Evolutionary conservation across 2,888 invertebrate species (phyloP).

Genomic region (Hirtodrosophila confusa): DNA sequence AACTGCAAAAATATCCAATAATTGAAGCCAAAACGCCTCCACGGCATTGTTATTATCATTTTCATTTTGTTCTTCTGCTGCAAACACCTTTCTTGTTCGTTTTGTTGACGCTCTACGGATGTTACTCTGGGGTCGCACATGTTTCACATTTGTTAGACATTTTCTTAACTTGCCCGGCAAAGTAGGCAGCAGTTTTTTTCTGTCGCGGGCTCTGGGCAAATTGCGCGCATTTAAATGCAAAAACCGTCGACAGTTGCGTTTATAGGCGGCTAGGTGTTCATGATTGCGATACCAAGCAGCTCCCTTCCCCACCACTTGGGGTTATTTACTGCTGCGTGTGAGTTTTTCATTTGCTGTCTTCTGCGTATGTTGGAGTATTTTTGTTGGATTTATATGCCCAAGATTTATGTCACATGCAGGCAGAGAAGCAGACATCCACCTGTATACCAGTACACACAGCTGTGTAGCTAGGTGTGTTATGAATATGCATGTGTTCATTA

Average conservation of each 20-base stretch:
- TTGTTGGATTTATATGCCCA: constrained; percentile 63
- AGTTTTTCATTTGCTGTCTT: constrained; percentile 63
- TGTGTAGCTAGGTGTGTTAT: constrained; percentile 50
- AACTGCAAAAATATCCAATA: constrained; percentile 69
- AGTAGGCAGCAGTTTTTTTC: constrained; percentile 61
- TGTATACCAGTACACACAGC: constrained; percentile 5
- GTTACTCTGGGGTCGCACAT: constrained; percentile 58
- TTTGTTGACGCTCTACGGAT: constrained; percentile 27
- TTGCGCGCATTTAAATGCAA: constrained; percentile 76
- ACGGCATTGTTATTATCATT: constrained; percentile 74
- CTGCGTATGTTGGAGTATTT: constrained; percentile 45
- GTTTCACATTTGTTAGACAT: constrained; percentile 65
- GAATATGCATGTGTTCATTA: constrained; percentile 79
- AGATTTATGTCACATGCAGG: constrained; percentile 72
- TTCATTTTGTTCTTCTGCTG: constrained; percentile 61
- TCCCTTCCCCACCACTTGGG: constrained; percentile 6
- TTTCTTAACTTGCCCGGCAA: constrained; percentile 48
- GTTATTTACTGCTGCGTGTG: constrained; percentile 65
- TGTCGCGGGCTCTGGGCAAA: constrained; percentile 43
- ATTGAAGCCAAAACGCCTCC: constrained; percentile 62
- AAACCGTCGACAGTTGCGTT: constrained; percentile 69
- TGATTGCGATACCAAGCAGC: constrained; percentile 46
- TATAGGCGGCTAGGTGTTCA: constrained; percentile 68
- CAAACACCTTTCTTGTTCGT: constrained; percentile 25
- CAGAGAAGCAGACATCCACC: constrained; percentile 20